Percentiles rank a stretch among this genome's conserved stretches.
Conservation (phyloP, 2,888 invertebrate genomes). For the Drosophila subsilvestris region DNA sequence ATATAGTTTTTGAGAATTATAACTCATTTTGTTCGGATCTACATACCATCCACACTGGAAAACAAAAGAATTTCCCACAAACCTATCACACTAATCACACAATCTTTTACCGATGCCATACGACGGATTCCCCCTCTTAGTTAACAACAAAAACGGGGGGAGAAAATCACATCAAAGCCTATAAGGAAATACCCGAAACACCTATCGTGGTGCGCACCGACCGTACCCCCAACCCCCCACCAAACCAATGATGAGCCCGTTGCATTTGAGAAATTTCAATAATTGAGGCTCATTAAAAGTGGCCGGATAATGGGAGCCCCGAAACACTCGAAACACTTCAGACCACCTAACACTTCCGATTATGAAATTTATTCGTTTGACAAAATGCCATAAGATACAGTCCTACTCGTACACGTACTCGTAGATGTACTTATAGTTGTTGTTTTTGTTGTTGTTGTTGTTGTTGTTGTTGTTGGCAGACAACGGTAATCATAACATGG, state of each 20-base stretch:
- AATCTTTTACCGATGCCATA: not conserved
- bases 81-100: not conserved
- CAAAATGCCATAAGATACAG: constrained; percentile 59
- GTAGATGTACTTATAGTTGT: too few species aligned
- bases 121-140: not conserved
- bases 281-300: constrained; percentile 73
- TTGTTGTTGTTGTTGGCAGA: constrained; percentile 28
- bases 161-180: constrained; percentile 3
- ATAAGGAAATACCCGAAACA: constrained; percentile 21
- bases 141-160: not conserved
- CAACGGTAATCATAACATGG: constrained; percentile 73
- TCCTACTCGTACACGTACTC: not conserved
- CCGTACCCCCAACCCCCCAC: constrained; percentile 3
- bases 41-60: not conserved
- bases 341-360: constrained; percentile 70
- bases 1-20: too few species aligned
- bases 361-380: constrained; percentile 71
- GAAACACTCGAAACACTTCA: constrained; percentile 20
- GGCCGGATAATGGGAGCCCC: constrained; percentile 53
- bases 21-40: not conserved
- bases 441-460: constrained; percentile 26
- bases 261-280: constrained; percentile 78
- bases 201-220: constrained; percentile 4
- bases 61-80: not conserved
- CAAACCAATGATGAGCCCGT: constrained; percentile 34